Base-by-base conservation (phyloP, 2,888 invertebrate genomes). In the Flabesymbios commensalis region DNA sequence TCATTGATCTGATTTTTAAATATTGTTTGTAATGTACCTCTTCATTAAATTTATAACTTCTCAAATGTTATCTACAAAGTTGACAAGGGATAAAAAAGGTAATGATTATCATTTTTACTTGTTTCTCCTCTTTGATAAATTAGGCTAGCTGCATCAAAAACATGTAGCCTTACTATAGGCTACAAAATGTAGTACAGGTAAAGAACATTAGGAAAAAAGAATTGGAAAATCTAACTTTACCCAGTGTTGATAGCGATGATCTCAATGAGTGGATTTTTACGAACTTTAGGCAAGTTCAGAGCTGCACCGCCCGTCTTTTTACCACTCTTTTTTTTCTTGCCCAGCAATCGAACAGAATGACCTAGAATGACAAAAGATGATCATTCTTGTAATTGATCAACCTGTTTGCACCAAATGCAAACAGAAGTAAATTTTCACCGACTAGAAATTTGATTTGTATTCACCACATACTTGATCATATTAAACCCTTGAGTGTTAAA, bases 161-260 rank as follows among this genome's bases (percentile, higher is more conserved):
- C n/a, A n/a, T n/a, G n/a, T n/a, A n/a, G n/a, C n/a, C n/a, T n/a
- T n/a, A n/a, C n/a, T n/a, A n/a, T n/a, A n/a, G n/a, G n/a, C n/a
- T n/a, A n/a, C n/a, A n/a, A n/a, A n/a, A n/a, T n/a, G n/a, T n/a
- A n/a, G n/a, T n/a, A n/a, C n/a, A n/a, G n/a, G n/a, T n/a, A n/a
- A n/a, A n/a, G n/a, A n/a, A n/a, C n/a, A n/a, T n/a, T n/a, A n/a
- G 29, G 17, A 56, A 17, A 32, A 19, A 45, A 56, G 14, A 29
- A n/a, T 31, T 43, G 17, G 29, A 47, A 7, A 48, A 56, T 26
- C 14, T 33, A 19, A 19, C 55, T 73, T 64, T 73, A 83, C 83
- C 96, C 96, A 0, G 95, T 94, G 81, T 94, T 96, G 49, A 97
- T 93, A 0, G 96, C 90, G 62, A 97, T 95, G 59, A 99, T 99